A percentile compares a stretch with the other conserved stretches of the same genome.
phyloP scores from a whole-genome alignment of 2,888 invertebrate species.

The Hypercompe scribonia region DNA sequence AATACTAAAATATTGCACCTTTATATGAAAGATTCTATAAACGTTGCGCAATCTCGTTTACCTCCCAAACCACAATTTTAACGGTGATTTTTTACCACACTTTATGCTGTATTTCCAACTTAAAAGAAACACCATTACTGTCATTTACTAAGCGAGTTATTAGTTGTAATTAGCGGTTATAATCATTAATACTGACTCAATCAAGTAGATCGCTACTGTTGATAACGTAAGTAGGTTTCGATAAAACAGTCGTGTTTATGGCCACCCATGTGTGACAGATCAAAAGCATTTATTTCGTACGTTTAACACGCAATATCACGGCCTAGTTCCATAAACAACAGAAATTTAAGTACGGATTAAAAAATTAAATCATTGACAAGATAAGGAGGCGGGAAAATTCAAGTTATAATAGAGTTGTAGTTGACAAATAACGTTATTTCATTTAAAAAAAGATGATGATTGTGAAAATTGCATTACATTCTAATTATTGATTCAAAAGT shows the following conservation, averaged over 20 bases:
- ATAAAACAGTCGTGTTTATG: slow-evolving; percentile 19
- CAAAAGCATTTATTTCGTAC: slow-evolving; percentile 34
- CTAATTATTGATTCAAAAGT: background rate
- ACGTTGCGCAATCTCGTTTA: background rate
- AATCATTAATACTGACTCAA: slow-evolving; percentile 40
- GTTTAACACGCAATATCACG: slow-evolving; percentile 35
- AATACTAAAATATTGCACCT: background rate
- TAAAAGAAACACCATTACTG: slow-evolving; percentile 27
- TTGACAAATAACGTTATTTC: background rate
- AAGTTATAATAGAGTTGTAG: background rate
- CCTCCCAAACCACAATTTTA: background rate
- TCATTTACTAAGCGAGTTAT: slow-evolving; percentile 49
- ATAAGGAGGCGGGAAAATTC: background rate
- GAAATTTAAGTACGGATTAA: background rate
- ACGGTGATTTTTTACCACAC: background rate
- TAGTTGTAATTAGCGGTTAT: slow-evolving; percentile 47
- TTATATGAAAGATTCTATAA: background rate
- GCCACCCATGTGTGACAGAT: slow-evolving; percentile 31
- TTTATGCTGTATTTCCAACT: slow-evolving; percentile 13
- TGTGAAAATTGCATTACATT: background rate
- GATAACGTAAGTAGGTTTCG: slow-evolving; percentile 33
- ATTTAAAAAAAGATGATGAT: background rate
- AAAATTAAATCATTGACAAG: background rate
- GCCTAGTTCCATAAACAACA: slow-evolving; percentile 29
- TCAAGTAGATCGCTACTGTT: slow-evolving; percentile 42